phyloP scores from a whole-genome alignment of 37 sponge, comb jelly and placozoan genomes.

The Ephydatia muelleri region DNA sequence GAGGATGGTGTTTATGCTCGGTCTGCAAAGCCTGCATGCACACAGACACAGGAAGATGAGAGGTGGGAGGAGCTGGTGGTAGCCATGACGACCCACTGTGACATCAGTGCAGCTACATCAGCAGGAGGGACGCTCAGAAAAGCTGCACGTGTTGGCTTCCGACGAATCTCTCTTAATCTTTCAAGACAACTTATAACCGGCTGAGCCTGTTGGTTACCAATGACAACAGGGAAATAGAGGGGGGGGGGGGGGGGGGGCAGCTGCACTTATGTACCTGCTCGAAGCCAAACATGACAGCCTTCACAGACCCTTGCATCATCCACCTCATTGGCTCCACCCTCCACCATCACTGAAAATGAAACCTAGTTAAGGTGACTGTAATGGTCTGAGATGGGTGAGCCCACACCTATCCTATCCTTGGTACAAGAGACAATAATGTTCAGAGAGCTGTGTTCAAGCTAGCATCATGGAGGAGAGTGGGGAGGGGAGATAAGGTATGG shows the following conservation, averaged over 20 bases:
- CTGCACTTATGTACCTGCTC: slow-evolving; percentile 8
- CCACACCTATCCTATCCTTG: slow-evolving; percentile 52
- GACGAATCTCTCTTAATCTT: slow-evolving; percentile 1
- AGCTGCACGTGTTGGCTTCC: slow-evolving; percentile 3
- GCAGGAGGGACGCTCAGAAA: slow-evolving; percentile 28
- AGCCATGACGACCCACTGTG: background rate
- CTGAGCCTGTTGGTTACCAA: slow-evolving; percentile 32
- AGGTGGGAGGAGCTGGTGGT: background rate
- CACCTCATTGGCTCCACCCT: slow-evolving; percentile 53
- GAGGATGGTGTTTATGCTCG: slow-evolving; percentile 10
- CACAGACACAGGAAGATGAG: slow-evolving; percentile 8
- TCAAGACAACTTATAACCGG: slow-evolving; percentile 25
- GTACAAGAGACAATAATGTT: slow-evolving; percentile 57
- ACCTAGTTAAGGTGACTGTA: background rate
- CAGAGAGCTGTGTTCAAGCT: slow-evolving; percentile 14
- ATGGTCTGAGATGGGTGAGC: background rate
- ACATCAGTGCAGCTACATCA: background rate
- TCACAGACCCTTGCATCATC: slow-evolving; percentile 61
- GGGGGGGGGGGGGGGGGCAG: background rate
- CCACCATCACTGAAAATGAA: slow-evolving; percentile 66
- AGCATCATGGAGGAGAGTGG: background rate
- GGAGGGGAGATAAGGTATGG: background rate
- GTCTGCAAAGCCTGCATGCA: background rate
- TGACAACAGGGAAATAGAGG: slow-evolving; percentile 62
- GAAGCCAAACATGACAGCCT: slow-evolving; percentile 49